Base-by-base conservation (phyloP, 1,140 invertebrate genomes). In the Aleiodes sp. region DNA sequence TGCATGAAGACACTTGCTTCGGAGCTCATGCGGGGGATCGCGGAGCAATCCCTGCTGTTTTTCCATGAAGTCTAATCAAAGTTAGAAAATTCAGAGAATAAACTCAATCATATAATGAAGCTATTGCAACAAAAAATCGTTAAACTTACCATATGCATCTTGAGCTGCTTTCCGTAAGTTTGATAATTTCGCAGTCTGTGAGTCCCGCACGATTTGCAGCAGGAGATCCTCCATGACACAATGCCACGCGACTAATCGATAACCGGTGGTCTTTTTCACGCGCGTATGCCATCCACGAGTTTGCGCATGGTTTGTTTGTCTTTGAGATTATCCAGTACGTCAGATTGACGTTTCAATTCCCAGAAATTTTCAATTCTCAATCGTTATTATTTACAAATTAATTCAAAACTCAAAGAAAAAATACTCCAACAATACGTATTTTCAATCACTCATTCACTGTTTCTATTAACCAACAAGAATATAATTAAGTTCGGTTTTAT, bases 1-100 rank as follows among this genome's bases (percentile, higher is more conserved):
- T 7, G 94, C 92, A 70, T 91, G 87, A 75, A 97, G 90, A 85
- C 94, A 96, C 75, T 92, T 92, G 65, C 92, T 90, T 78, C 94
- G 89, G 66, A 96, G 78, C 84, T 96, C 93, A 88, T 95, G 91
- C 28, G 94, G 93, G 14, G 94, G 92, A 82, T 92, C 93, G 71
- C 93, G 88, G 52, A 92, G 83, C 69, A 93, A 88, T 72, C 91
- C 91, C 80, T 94, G 92, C 86, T 95, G 93, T 72, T 92, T 89
- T 78, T 92, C 92, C 72, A 96, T 86, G 74, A 96, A 89, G 86
- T 95, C 95, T 97, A 61, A 68, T 52, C 35, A 31, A 8, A 19
- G 28, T 0, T 39, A 68, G 31, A 66, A 63, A 56, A 46, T 26
- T n/a, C 57, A 24, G 31, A 60, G 24, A 35, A 21, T 0, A 14